Evolutionary conservation across 2,113 vertebrate genomes (phyloP).

Genomic region (Orthonyx spaldingii): DNA sequence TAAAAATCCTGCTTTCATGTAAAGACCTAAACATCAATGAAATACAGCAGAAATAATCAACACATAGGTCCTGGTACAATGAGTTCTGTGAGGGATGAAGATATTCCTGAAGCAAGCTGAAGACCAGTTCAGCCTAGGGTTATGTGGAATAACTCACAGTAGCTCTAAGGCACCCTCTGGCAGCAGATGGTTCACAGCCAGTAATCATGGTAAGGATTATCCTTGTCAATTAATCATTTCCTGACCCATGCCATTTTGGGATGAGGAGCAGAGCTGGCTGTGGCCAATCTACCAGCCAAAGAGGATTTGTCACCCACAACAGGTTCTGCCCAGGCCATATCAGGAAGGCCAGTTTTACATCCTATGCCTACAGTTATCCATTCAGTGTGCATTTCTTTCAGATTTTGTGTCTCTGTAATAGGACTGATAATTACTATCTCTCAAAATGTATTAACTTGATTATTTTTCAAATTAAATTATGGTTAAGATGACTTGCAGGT

Average conservation of each 20-base stretch:
- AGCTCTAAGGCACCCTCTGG: neutral
- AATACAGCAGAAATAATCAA: neutral
- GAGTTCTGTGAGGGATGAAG: neutral
- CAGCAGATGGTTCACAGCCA: neutral
- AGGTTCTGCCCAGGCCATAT: neutral
- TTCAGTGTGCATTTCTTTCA: neutral
- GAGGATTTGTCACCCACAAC: neutral
- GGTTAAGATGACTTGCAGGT: constrained; percentile 5
- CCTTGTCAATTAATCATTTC: neutral
- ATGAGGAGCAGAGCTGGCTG: neutral
- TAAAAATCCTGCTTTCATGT: neutral
- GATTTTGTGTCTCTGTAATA: neutral
- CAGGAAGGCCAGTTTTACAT: neutral
- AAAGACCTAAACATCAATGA: neutral
- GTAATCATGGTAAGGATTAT: neutral
- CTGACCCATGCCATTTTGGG: neutral
- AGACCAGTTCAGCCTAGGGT: neutral
- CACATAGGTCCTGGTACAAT: neutral
- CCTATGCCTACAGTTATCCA: neutral
- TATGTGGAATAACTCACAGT: neutral
- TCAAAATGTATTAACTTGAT: constrained; percentile 20
- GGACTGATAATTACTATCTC: neutral
- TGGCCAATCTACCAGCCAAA: neutral
- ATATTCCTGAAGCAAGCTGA: neutral
- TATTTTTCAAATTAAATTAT: constrained; percentile 2